These are phyloP conservation scores for Dasysyrphus albostriatus DNA, from an alignment of 2,888 invertebrate genomes.

Conservation along the genomic window DNA sequence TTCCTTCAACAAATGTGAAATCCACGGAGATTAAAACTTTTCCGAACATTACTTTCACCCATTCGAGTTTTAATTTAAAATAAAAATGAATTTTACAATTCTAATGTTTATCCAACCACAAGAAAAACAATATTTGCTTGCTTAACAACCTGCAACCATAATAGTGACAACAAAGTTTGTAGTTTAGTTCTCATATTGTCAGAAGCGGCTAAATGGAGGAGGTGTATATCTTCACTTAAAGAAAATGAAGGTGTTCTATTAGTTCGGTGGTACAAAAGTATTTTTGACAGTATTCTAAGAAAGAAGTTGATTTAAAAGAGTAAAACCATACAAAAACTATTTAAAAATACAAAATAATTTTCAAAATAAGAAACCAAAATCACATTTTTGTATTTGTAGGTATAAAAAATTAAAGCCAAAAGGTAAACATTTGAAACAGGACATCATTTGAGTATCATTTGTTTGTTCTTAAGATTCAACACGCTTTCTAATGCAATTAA, in stretches of 20 bases:
- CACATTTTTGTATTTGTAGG: too few species aligned
- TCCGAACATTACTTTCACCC: neutral
- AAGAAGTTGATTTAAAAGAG: too few species aligned
- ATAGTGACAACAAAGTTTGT: neutral
- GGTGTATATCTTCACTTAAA: neutral
- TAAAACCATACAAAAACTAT: too few species aligned
- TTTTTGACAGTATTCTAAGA: too few species aligned
- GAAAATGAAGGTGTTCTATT: neutral
- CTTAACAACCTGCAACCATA: neutral
- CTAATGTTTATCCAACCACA: constrained; percentile 44
- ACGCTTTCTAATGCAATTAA: too few species aligned
- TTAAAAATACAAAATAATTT: too few species aligned
- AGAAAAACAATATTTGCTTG: constrained; percentile 33
- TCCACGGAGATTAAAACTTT: neutral
- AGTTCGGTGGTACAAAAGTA: neutral
- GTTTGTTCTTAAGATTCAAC: too few species aligned
- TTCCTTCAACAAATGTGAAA: too few species aligned
- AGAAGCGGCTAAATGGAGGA: neutral
- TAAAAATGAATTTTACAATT: constrained; percentile 53
- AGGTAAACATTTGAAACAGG: too few species aligned
- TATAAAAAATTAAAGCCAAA: too few species aligned
- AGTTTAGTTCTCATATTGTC: neutral
- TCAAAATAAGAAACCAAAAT: too few species aligned
- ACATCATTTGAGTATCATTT: too few species aligned
- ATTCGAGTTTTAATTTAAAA: neutral